Conservation (phyloP, 2,797 vertebrate species). For the Falco peregrinus region DNA sequence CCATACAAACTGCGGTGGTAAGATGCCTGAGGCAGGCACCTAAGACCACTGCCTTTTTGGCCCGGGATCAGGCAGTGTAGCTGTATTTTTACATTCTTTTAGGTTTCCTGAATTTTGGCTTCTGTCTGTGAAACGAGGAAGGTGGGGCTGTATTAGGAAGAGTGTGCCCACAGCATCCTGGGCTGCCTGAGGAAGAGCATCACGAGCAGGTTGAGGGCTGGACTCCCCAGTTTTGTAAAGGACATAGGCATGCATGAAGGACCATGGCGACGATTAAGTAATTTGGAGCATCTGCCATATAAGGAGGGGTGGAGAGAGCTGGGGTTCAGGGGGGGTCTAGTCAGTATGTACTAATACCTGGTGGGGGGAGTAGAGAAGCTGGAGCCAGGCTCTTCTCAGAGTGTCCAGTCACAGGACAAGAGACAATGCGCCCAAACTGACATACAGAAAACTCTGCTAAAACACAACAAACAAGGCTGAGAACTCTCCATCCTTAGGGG, state of each 20-base stretch:
- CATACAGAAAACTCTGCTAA: not conserved
- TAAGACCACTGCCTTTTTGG: not conserved
- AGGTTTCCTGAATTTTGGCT: not conserved
- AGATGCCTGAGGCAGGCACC: not conserved
- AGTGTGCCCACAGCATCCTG: not conserved
- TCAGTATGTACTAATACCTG: not conserved
- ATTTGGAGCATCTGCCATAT: not conserved
- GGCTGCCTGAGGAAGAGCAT: rapidly evolving
- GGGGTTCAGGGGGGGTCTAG: not conserved
- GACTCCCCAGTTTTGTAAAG: not conserved
- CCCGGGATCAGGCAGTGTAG: not conserved
- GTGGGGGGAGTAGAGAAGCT: not conserved
- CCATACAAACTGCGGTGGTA: not conserved
- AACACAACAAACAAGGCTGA: not conserved
- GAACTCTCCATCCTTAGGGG: not conserved
- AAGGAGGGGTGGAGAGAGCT: not conserved
- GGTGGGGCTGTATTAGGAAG: not conserved
- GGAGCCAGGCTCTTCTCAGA: not conserved
- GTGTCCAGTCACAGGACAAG: not conserved
- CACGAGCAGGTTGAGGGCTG: not conserved
- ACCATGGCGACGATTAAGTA: not conserved
- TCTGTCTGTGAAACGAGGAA: not conserved
- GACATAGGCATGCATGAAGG: not conserved
- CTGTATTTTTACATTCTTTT: not conserved
- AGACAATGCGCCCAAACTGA: not conserved